These are phyloP conservation scores for Malurus alboscapulatus DNA, from an alignment of 2,113 vertebrate species.

Conservation along the genomic window DNA sequence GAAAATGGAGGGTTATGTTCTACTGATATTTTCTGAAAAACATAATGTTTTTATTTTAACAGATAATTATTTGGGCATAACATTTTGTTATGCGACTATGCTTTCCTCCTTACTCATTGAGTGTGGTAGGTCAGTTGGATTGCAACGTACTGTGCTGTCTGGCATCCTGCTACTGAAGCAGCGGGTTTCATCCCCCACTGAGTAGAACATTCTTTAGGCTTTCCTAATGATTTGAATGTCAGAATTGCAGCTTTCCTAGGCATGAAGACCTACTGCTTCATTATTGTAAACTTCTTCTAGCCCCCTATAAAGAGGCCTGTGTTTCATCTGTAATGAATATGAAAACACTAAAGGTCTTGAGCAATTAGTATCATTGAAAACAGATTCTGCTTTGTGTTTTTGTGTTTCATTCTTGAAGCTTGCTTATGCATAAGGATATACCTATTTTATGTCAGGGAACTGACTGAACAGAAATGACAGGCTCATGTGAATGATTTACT, in stretches of 20 bases:
- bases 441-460: not conserved
- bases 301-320: not conserved
- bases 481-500: not conserved
- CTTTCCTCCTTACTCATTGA: conserved; percentile 16
- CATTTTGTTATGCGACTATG: not conserved
- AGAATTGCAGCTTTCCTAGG: conserved; percentile 47
- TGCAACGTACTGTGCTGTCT: not conserved
- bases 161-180: conserved; percentile 9
- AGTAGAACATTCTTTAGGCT: conserved; percentile 45
- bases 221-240: conserved; percentile 55
- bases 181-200: conserved; percentile 22
- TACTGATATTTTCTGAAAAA: not conserved
- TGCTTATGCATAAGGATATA: not conserved
- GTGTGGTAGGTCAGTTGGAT: conserved; percentile 14
- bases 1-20: not conserved
- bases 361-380: not conserved
- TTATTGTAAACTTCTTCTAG: not conserved
- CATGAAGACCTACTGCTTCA: conserved; percentile 38
- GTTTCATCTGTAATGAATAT: not conserved
- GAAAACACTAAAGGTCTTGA: not conserved
- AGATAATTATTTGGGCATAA: not conserved
- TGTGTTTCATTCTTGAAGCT: not conserved
- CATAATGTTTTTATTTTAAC: not conserved
- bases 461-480: not conserved
- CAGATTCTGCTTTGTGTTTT: not conserved